Base-by-base conservation (phyloP, 2,888 invertebrate species). In the Melikaiella ostensackeni region DNA sequence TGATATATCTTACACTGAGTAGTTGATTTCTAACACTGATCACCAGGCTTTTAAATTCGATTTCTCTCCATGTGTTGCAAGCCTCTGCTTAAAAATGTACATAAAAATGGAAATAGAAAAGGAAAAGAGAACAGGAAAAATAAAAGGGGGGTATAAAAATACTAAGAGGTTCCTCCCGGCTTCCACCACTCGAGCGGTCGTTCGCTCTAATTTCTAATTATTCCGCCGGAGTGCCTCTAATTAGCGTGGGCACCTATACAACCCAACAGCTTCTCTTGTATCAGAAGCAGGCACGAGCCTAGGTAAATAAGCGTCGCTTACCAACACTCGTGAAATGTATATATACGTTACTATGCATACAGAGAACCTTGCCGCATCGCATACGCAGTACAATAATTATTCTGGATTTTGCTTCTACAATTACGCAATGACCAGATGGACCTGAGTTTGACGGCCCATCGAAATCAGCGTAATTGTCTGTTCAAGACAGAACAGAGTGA, bases 151-250 rank as follows among this genome's bases (percentile, higher is more conserved):
- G 11, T 21, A 24, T 57, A 57, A 57, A 57, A 57, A 24, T 24
- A 57, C 57, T 57, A 57, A 57, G 24, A 57, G 57, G 9, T 57
- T 21, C 57, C 57, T 24, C 57, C 46, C n/a, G 13, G 13, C 42
- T 42, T 42, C 8, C 13, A 42, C 42, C 13, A 7, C 46, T 46
- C 57, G 9, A 24, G 57, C 21, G 74, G 76, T 70, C 73, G 63
- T 79, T 76, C 81, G 82, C 84, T 84, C 86, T 86, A 86, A 87
- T 87, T 87, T 87, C 86, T 86, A 88, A 87, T 87, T 88, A 87
- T 87, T 88, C 86, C 86, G 82, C 81, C 83, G 84, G 85, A 85
- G 82, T 86, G 86, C 81, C 83, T 87, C 88, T 87, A 87, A 88
- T 88, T 88, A 87, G 86, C 85, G 84, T 85, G 82, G 83, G 46